Percentiles rank a stretch among this genome's conserved stretches.
Conservation (phyloP, 2,888 invertebrate genomes). For the Vandiemenella viatica region DNA sequence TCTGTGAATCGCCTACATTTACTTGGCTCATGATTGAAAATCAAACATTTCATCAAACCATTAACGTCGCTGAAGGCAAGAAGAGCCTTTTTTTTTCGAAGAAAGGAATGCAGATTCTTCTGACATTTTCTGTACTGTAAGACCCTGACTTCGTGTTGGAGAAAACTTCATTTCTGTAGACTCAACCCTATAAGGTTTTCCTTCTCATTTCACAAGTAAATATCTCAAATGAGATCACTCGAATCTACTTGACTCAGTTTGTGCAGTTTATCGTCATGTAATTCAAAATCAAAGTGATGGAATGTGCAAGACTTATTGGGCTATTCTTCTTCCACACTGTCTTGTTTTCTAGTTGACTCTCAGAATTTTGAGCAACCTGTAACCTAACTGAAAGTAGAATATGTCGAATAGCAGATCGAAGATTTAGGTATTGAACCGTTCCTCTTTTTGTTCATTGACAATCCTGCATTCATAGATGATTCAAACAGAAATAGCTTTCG, state of each 20-base stretch:
- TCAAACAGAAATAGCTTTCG: not conserved
- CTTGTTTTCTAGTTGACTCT: constrained; percentile 1
- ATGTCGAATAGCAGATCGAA: not conserved
- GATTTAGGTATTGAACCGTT: not conserved
- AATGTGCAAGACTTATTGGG: not conserved
- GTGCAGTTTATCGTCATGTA: not conserved
- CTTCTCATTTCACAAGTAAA: not conserved
- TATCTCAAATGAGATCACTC: not conserved
- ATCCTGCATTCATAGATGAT: not conserved
- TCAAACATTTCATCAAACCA: not conserved
- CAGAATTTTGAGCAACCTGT: not conserved
- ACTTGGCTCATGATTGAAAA: not conserved
- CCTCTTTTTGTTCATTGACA: not conserved
- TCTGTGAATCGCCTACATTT: not conserved
- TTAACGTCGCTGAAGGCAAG: not conserved
- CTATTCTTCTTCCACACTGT: constrained; percentile 2
- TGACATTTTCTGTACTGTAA: not conserved
- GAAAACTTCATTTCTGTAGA: not conserved
- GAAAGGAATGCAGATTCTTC: not conserved
- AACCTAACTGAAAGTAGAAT: not conserved
- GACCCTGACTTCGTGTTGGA: not conserved
- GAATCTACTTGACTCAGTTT: not conserved
- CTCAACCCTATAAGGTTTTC: not conserved
- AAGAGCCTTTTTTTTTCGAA: not conserved
- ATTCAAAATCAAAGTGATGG: not conserved